phyloP scores from a whole-genome alignment of 2,113 vertebrate species.

The Microcebus jonahi region DNA sequence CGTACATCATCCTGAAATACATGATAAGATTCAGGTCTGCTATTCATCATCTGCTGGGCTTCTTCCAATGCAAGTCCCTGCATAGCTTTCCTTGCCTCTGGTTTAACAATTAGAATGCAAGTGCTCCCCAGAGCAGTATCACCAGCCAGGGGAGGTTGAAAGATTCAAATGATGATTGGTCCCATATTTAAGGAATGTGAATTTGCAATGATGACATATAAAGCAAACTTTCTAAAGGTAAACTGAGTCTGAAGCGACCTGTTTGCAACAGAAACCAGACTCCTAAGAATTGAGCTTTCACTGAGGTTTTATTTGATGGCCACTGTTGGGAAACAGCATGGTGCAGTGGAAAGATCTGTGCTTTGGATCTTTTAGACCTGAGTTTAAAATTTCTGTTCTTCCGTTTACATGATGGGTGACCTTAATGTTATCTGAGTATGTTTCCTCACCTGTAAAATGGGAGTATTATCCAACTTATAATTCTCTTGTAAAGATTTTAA shows the following conservation, averaged over 20 bases:
- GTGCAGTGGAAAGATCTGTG: background rate
- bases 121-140: background rate
- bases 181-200: background rate
- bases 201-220: background rate
- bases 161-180: background rate
- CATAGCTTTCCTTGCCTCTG: slow-evolving; percentile 14
- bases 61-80: slow-evolving; percentile 5
- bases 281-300: background rate
- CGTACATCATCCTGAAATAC: slow-evolving; percentile 82
- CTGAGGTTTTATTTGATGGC: background rate
- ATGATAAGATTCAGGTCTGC: slow-evolving; percentile 78
- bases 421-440: background rate
- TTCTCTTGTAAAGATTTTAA: background rate
- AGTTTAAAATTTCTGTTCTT: background rate
- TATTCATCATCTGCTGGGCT: slow-evolving; percentile 76
- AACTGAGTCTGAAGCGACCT: background rate
- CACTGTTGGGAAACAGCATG: background rate
- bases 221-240: background rate
- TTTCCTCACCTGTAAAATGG: slow-evolving; percentile 30
- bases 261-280: background rate
- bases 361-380: background rate
- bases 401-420: background rate
- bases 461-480: background rate
- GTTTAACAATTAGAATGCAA: slow-evolving; percentile 44
- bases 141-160: background rate